A percentile compares a stretch with the other conserved stretches of the same genome.
phyloP scores from a whole-genome alignment of 2,888 invertebrate genomes.

The Operophtera brumata region DNA sequence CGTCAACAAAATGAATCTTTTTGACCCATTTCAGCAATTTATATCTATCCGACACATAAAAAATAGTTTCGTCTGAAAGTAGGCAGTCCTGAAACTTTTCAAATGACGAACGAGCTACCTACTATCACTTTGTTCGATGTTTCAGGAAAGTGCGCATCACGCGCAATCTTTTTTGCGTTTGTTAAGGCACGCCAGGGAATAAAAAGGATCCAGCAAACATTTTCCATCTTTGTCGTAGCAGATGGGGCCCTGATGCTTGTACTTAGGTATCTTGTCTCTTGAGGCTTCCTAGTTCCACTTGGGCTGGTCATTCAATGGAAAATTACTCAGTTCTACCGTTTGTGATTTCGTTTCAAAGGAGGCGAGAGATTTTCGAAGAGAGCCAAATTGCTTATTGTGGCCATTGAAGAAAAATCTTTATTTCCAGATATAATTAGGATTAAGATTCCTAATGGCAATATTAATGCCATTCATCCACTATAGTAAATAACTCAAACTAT shows the following conservation, averaged over 20 bases:
- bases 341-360: too few species aligned
- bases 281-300: slow-evolving; percentile 10
- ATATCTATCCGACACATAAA: slow-evolving; percentile 19
- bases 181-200: slow-evolving; percentile 26
- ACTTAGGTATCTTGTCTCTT: not conserved
- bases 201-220: slow-evolving; percentile 27
- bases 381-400: too few species aligned
- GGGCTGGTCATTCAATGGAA: not conserved
- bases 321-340: too few species aligned
- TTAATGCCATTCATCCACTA: too few species aligned
- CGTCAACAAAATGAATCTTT: slow-evolving; percentile 22
- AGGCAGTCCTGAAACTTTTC: slow-evolving; percentile 2
- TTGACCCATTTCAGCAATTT: slow-evolving; percentile 24
- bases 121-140: slow-evolving; percentile 23
- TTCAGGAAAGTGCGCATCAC: slow-evolving; percentile 21
- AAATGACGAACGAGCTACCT: slow-evolving; percentile 25
- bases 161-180: slow-evolving; percentile 28
- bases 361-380: too few species aligned
- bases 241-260: slow-evolving; percentile 23
- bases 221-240: slow-evolving; percentile 31
- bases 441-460: too few species aligned
- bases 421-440: too few species aligned
- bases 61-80: slow-evolving; percentile 19
- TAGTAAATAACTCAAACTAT: not conserved
- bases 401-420: too few species aligned